Evolutionary conservation across 2,797 vertebrate genomes (phyloP).

Genomic region (Squalus acanthias): DNA sequence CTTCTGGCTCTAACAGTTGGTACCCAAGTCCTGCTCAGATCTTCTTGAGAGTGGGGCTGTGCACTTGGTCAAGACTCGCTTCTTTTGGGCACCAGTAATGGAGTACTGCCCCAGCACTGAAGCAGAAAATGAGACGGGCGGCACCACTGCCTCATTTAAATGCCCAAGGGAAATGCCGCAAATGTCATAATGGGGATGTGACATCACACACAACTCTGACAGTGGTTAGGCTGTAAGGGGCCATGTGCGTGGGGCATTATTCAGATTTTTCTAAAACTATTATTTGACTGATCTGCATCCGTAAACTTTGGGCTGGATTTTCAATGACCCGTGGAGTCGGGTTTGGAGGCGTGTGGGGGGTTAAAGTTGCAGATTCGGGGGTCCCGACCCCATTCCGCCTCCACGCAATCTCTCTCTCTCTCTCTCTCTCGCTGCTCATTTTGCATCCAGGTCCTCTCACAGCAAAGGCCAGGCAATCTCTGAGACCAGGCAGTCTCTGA

Average conservation of each 20-base stretch:
- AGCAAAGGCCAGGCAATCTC: too few species aligned
- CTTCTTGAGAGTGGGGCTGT: neutral
- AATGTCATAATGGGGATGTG: constrained; percentile 10
- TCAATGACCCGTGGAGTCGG: too few species aligned
- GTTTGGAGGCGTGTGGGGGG: too few species aligned
- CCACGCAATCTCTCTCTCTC: too few species aligned
- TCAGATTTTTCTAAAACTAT: neutral
- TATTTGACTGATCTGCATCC: neutral
- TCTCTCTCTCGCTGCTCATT: too few species aligned
- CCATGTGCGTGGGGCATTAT: neutral
- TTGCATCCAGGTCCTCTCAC: too few species aligned
- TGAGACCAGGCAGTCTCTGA: too few species aligned
- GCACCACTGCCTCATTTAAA: neutral
- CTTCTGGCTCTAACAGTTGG: too few species aligned
- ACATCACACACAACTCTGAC: neutral
- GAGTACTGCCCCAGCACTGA: neutral
- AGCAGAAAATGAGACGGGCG: neutral
- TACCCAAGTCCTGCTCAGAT: neutral
- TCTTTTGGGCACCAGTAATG: neutral
- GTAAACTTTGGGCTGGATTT: neutral
- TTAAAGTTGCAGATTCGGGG: too few species aligned
- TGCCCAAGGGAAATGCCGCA: neutral
- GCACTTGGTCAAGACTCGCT: neutral
- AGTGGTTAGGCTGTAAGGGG: neutral
- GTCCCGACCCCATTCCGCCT: too few species aligned